phyloP scores from a whole-genome alignment of 2,113 vertebrate genomes.

The Eublepharis macularius region DNA sequence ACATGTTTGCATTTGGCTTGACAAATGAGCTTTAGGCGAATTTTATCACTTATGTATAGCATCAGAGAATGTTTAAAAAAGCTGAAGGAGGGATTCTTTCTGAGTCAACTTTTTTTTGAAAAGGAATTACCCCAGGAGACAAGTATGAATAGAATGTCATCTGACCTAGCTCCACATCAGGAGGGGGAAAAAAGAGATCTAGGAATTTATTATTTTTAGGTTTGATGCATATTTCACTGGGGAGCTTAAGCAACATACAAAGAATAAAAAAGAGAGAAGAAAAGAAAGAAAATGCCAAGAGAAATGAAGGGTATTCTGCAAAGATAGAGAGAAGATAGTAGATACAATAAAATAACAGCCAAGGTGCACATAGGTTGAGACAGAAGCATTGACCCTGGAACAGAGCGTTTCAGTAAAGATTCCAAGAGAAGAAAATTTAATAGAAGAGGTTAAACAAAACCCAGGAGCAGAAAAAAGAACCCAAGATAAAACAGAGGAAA shows the following conservation, averaged over 20 bases:
- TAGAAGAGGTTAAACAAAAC: conserved; percentile 54
- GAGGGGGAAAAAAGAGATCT: not conserved
- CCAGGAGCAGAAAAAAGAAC: conserved; percentile 23
- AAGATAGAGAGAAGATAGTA: conserved; percentile 52
- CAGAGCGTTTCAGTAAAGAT: conserved; percentile 47
- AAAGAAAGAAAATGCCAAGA: not conserved
- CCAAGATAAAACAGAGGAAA: conserved; percentile 56
- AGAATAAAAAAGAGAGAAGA: not conserved
- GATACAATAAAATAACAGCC: conserved; percentile 26
- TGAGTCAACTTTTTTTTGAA: not conserved
- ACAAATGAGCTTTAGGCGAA: conserved; percentile 26
- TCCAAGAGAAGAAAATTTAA: conserved; percentile 42
- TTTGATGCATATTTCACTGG: not conserved
- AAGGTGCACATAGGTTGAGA: conserved; percentile 29
- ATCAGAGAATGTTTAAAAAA: conserved; percentile 9
- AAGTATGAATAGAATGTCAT: not conserved
- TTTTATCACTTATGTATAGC: not conserved
- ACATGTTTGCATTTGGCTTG: conserved; percentile 13
- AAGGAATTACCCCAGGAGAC: conserved; percentile 1
- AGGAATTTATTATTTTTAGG: not conserved
- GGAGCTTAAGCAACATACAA: not conserved
- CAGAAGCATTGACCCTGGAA: conserved; percentile 48
- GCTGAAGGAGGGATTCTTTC: not conserved
- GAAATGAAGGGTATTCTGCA: conserved; percentile 42
- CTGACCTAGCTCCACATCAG: not conserved